These are phyloP conservation scores for Acrossocheilus wenchowensis DNA, from an alignment of 2,797 vertebrate genomes.

Conservation along the genomic window DNA sequence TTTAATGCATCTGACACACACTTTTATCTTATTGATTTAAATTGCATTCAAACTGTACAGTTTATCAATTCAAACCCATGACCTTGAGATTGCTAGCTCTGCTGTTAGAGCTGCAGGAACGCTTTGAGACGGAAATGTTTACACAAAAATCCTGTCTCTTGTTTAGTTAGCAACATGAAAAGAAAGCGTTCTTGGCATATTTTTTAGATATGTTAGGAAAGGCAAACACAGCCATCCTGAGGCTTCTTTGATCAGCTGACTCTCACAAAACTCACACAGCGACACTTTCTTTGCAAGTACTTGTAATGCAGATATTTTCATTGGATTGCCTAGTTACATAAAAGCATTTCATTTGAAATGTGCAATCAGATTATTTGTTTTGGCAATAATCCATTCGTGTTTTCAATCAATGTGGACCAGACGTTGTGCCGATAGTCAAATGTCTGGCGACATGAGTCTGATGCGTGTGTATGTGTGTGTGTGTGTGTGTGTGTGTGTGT, in stretches of 20 bases:
- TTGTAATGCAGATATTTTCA: neutral
- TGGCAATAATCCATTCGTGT: neutral
- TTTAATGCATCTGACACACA: neutral
- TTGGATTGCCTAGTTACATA: neutral
- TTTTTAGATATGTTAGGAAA: neutral
- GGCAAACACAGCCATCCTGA: neutral
- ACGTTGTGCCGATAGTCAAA: neutral
- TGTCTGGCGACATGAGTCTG: neutral
- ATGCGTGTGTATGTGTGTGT: slow-evolving; percentile 14
- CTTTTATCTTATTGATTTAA: neutral
- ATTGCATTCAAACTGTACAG: neutral
- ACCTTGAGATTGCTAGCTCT: slow-evolving; percentile 4
- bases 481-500: slow-evolving; percentile 4
- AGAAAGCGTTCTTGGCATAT: slow-evolving; percentile 15
- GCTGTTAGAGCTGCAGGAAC: neutral
- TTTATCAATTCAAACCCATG: neutral
- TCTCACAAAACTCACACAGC: neutral
- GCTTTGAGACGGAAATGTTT: neutral
- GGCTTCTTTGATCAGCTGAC: slow-evolving; percentile 23
- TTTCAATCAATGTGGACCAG: neutral
- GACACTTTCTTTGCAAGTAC: neutral
- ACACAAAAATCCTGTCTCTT: neutral
- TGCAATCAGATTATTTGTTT: neutral
- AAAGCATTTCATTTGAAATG: neutral
- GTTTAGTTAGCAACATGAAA: slow-evolving; percentile 12